These are phyloP conservation scores for Thalassarche chlororhynchos DNA, from an alignment of 2,113 vertebrate genomes.

Conservation along the genomic window DNA sequence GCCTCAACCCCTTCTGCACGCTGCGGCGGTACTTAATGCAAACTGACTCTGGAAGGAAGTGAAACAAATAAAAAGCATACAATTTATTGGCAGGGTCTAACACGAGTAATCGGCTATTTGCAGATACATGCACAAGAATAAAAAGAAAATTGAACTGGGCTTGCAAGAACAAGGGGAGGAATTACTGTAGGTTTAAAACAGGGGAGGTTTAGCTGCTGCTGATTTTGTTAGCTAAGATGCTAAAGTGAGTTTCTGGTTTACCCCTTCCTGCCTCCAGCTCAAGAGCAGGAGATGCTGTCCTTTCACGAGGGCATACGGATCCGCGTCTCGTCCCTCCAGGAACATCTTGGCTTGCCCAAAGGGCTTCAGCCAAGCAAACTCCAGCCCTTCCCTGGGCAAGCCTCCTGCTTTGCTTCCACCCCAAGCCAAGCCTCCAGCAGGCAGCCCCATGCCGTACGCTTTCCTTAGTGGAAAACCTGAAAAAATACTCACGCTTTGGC, in stretches of 20 bases:
- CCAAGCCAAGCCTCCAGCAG: neutral
- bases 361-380: neutral
- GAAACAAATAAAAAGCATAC: neutral
- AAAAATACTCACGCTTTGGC: neutral
- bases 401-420: neutral
- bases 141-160: slow-evolving; percentile 10
- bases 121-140: slow-evolving; percentile 2
- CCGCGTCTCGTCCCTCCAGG: neutral
- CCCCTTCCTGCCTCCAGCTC: neutral
- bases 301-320: neutral
- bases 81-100: slow-evolving; percentile 4
- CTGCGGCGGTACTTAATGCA: neutral
- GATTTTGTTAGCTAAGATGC: neutral
- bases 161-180: neutral
- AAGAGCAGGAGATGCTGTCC: neutral
- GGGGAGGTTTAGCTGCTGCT: neutral
- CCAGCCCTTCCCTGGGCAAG: neutral
- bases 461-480: neutral
- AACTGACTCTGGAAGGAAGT: neutral
- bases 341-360: neutral
- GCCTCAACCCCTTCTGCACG: neutral
- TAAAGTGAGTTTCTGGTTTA: neutral
- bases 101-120: neutral
- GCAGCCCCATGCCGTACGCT: neutral
- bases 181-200: neutral